Base-by-base conservation (phyloP, 2,888 invertebrate species). In the Bellardia pandia region DNA sequence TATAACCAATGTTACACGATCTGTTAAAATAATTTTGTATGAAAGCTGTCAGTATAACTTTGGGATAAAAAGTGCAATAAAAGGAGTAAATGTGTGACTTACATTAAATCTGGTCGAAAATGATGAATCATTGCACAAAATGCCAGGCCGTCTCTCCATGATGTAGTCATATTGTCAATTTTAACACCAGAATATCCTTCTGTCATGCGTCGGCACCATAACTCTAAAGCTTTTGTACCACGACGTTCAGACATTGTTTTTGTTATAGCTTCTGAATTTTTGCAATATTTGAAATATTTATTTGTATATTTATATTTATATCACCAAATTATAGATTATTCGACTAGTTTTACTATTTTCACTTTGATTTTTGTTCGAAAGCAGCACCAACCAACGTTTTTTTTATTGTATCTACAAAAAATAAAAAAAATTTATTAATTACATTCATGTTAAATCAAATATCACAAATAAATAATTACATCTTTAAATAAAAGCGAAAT, bases 111-210 rank as follows among this genome's bases (percentile, higher is more conserved):
- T 72, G 99, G 98, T 92, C 98, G 95, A 94, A 98, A 98, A 94
- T 98, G 97, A 94, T 99, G 98, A 91, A 99, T 98, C 93, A 99
- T 96, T 88, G 98, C 98, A 94, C 98, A 99, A 94, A 99, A 99
- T 84, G 98, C 98, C 89, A 98, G 95, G 82, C 99, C 99, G 94
- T 98, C 96, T 92, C 98, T 95, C 98, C 98, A 99, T 11, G 98
- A 98, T 88, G 98, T 97, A 89, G 98, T 98, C 98, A 99, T 98
- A 94, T 99, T 98, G 89, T 96, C 96, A 90, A 99, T 96, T 93
- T 96, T 96, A 89, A 99, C 98, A 91, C 98, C 97, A 48, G 96
- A 96, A 94, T 98, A 98, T 90, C 98, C 98, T 90, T 96, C 97
- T 66, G 98, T 97, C 94, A 98, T 96, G 89, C 97, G 95, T 91